Conservation (phyloP, 2,888 invertebrate species). For the Phyto melanocephala region DNA sequence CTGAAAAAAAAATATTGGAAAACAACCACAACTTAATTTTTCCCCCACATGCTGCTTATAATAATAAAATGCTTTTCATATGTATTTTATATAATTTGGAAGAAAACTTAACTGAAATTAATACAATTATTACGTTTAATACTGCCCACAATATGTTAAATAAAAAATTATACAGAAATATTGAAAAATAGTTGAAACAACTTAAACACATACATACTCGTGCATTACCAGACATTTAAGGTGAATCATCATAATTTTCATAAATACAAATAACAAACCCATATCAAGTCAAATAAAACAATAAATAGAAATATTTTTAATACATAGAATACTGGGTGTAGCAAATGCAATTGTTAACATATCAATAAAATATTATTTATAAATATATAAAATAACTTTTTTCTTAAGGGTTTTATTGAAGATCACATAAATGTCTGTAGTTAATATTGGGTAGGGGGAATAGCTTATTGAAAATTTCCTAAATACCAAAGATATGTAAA, state of each 20-base stretch:
- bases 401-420: constrained; percentile 11
- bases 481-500: too few relatives aligned
- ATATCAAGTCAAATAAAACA: constrained; percentile 19
- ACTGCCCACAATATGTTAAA: constrained; percentile 55
- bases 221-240: constrained; percentile 41
- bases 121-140: constrained; percentile 63
- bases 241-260: constrained; percentile 62
- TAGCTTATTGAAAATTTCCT: neutral
- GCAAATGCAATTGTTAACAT: constrained; percentile 64
- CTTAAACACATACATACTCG: neutral
- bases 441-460: constrained; percentile 1
- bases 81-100: constrained; percentile 41
- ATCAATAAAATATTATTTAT: constrained; percentile 58
- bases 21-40: constrained; percentile 8
- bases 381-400: constrained; percentile 11
- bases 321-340: constrained; percentile 55
- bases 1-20: neutral
- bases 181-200: constrained; percentile 20
- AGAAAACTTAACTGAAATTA: constrained; percentile 50
- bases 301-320: constrained; percentile 1
- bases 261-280: constrained; percentile 37
- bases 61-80: constrained; percentile 44
- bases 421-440: constrained; percentile 18
- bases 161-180: constrained; percentile 1
- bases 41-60: constrained; percentile 57